phyloP scores from a whole-genome alignment of 1,140 invertebrate genomes.

The Heliothis subflexa region DNA sequence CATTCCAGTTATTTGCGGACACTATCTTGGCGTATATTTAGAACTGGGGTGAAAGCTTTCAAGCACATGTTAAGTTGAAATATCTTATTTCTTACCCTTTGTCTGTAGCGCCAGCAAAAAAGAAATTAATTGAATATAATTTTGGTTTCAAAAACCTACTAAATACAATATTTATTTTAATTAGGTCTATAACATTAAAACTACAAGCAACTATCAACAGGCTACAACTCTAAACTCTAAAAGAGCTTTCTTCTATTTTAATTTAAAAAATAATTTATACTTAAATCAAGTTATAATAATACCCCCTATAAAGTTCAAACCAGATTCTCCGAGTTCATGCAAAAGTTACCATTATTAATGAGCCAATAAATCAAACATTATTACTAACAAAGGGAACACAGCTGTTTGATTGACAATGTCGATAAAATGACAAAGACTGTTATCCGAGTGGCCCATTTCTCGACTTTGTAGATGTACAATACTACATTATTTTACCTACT shows the following conservation, averaged over 20 bases:
- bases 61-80: conserved; percentile 15
- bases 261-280: no score
- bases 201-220: no score
- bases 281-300: no score
- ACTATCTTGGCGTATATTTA: conserved; percentile 28
- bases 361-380: conserved; percentile 11
- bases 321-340: no score
- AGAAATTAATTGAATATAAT: no score
- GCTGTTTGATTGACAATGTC: conserved; percentile 43
- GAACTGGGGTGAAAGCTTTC: neutral
- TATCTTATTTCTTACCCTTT: neutral
- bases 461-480: conserved; percentile 39
- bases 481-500: neutral
- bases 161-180: no score
- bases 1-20: conserved; percentile 21
- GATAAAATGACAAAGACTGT: conserved; percentile 45
- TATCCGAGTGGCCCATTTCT: conserved; percentile 53
- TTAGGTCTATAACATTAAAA: no score
- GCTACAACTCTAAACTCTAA: no score
- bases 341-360: neutral
- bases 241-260: no score
- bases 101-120: neutral
- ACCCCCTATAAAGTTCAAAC: neutral
- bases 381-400: conserved; percentile 32
- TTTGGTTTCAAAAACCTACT: neutral